Evolutionary conservation across 2,888 invertebrate species (phyloP).

Genomic region (Lordiphosa andalusiaca): DNA sequence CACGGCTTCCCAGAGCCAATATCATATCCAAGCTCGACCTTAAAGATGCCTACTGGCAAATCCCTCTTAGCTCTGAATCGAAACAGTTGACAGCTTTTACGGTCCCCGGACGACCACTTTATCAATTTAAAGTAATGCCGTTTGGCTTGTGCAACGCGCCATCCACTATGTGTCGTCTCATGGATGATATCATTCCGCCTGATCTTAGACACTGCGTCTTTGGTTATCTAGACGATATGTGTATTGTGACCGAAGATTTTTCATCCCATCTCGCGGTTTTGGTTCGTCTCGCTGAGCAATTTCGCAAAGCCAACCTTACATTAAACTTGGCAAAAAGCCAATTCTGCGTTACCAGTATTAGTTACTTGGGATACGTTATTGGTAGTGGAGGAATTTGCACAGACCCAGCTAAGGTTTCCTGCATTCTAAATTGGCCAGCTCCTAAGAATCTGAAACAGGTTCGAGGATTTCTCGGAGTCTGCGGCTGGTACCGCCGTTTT

Average conservation of each 20-base stretch:
- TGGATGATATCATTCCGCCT: constrained; percentile 4
- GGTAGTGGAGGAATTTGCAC: no score
- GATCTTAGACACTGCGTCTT: constrained; percentile 6
- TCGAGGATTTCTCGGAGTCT: not conserved
- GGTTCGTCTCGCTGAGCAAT: not conserved
- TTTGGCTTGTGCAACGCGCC: constrained; percentile 7
- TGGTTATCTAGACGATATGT: constrained; percentile 2
- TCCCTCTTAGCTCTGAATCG: not conserved
- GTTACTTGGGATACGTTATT: no score
- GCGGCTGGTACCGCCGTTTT: constrained; percentile 2
- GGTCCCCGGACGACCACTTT: constrained; percentile 2
- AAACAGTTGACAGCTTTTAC: not conserved
- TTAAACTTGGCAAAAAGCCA: no score
- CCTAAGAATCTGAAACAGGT: not conserved
- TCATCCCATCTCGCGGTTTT: not conserved
- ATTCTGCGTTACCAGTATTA: no score
- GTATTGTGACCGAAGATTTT: constrained; percentile 1
- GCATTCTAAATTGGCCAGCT: no score
- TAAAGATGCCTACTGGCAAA: constrained; percentile 5
- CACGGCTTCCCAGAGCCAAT: no score
- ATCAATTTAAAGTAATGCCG: constrained; percentile 8
- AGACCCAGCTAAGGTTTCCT: no score
- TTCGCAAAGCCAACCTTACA: constrained; percentile 1
- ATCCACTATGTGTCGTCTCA: constrained; percentile 9
- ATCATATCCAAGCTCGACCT: not conserved